A percentile compares a stretch with the other conserved stretches of the same genome.
These are phyloP conservation scores for Pyrgus malvae DNA, from an alignment of 2,888 invertebrate genomes.

Conservation along the genomic window DNA sequence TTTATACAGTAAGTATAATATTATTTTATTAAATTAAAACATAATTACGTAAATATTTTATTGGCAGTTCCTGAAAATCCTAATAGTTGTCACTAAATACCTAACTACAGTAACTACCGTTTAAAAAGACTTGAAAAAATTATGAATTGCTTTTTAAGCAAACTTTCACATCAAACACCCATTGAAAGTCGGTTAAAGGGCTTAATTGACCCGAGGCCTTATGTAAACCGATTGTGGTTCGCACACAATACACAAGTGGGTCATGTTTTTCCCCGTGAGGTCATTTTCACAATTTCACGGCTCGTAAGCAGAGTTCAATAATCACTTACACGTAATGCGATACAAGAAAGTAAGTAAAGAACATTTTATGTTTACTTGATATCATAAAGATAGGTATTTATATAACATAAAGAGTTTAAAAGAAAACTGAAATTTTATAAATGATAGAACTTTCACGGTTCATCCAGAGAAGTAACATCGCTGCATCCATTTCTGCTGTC, in stretches of 20 bases:
- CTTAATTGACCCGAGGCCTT: constrained; percentile 1
- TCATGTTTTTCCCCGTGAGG: constrained; percentile 10
- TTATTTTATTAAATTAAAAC: no score
- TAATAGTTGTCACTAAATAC: no score
- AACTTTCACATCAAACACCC: not conserved
- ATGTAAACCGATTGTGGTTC: constrained; percentile 1
- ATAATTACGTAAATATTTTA: no score
- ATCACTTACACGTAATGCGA: not conserved
- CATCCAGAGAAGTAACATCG: no score
- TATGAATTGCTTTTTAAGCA: not conserved
- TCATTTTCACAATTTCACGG: constrained; percentile 12
- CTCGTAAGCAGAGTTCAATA: not conserved
- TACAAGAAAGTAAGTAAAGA: no score
- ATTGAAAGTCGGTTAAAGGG: not conserved
- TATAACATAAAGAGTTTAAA: no score
- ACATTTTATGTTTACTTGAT: not conserved
- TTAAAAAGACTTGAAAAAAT: not conserved
- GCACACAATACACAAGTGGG: constrained; percentile 4
- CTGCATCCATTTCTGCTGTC: no score
- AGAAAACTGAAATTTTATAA: no score
- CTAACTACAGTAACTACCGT: no score
- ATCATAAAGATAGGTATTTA: not conserved
- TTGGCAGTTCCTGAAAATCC: no score
- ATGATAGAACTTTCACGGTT: no score
- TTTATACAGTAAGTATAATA: no score